Conservation (phyloP, 2,888 invertebrate species). For the Syrphus vitripennis region DNA sequence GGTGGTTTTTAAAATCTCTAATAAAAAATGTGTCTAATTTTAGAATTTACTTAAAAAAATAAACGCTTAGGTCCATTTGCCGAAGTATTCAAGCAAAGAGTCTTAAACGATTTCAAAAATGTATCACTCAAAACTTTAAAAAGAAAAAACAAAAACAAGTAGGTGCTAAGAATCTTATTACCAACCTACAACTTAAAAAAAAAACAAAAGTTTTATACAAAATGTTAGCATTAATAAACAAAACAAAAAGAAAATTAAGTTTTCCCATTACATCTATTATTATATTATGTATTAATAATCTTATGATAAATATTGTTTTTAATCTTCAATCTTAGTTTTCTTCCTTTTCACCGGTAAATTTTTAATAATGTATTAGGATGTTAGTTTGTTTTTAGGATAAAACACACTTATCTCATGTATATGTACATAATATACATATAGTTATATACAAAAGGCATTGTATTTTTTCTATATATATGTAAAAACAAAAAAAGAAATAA, state of each 20-base stretch:
- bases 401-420: slow-evolving; percentile 58
- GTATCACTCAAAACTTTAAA: neutral
- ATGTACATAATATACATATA: slow-evolving; percentile 69
- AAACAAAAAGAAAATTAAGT: neutral
- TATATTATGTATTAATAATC: neutral
- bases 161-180: slow-evolving; percentile 18
- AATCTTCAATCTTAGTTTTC: neutral
- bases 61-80: neutral
- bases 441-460: slow-evolving; percentile 58
- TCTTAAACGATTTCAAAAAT: neutral
- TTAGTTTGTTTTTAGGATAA: slow-evolving; percentile 56
- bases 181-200: neutral
- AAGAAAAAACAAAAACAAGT: neutral
- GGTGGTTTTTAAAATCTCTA: neutral
- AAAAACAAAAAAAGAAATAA: slow-evolving; percentile 29
- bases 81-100: neutral
- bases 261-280: neutral
- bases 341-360: neutral
- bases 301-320: neutral
- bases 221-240: neutral
- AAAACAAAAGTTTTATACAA: slow-evolving; percentile 12
- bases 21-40: neutral
- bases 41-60: neutral
- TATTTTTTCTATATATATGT: slow-evolving; percentile 71
- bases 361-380: slow-evolving; percentile 19